phyloP scores from a whole-genome alignment of 2,113 vertebrate genomes.

The Sphyrna mokarran region DNA sequence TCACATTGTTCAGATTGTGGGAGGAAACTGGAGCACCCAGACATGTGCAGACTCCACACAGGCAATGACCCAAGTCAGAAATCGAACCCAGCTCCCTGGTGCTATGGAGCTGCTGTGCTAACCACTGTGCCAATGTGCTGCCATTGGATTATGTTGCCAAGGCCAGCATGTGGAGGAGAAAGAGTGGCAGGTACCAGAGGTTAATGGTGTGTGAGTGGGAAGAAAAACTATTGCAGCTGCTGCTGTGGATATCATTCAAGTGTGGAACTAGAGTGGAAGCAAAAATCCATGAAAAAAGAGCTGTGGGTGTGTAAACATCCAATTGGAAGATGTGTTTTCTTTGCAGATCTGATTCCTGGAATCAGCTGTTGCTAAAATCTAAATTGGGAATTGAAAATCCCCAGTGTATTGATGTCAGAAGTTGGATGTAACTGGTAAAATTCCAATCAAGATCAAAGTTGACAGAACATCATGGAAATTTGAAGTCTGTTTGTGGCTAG shows the following conservation, averaged over 20 bases:
- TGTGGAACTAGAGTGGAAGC: background rate
- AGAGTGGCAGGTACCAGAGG: no score
- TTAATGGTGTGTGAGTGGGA: background rate
- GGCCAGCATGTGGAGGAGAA: no score
- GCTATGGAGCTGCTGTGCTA: no score
- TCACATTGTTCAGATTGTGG: no score
- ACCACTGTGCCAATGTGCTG: no score
- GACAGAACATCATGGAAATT: background rate
- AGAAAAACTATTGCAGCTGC: background rate
- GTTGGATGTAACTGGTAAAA: background rate
- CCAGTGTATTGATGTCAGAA: background rate
- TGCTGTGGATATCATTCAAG: background rate
- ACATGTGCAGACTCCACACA: no score
- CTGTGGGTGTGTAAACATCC: background rate
- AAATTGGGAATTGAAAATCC: background rate
- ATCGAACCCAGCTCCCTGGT: no score
- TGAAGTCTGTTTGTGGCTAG: background rate
- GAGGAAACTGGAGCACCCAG: no score
- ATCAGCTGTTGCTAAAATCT: background rate
- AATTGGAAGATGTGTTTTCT: background rate
- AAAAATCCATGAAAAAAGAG: background rate
- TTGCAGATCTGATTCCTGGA: background rate
- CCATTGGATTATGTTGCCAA: background rate
- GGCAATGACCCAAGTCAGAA: no score
- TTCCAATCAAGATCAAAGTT: background rate